A percentile compares a stretch with the other conserved stretches of the same genome.
These are phyloP conservation scores for Anorthoa munda DNA, from an alignment of 2,888 invertebrate species.

Conservation along the genomic window DNA sequence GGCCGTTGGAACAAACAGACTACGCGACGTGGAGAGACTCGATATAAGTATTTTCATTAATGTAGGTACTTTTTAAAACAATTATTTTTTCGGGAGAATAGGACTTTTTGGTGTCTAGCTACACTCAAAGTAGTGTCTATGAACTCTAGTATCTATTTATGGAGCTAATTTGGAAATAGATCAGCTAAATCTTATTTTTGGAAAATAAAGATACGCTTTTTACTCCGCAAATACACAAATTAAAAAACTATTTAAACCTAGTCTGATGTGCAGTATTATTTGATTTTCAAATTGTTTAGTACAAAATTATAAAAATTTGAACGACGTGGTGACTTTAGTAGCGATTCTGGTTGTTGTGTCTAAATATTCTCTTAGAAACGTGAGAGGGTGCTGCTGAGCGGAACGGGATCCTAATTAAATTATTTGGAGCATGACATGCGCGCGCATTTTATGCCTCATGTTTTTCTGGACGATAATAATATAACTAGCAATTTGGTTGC, in stretches of 20 bases:
- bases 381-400: slow-evolving; percentile 81
- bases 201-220: too few relatives aligned
- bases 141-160: too few relatives aligned
- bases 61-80: too few relatives aligned
- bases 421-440: slow-evolving; percentile 86
- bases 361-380: slow-evolving; percentile 84
- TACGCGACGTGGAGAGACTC: too few relatives aligned
- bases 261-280: background rate
- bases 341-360: slow-evolving; percentile 41
- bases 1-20: background rate
- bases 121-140: too few relatives aligned
- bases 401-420: slow-evolving; percentile 90
- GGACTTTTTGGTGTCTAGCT: too few relatives aligned
- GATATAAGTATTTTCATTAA: too few relatives aligned
- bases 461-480: slow-evolving; percentile 77
- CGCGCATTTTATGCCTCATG: slow-evolving; percentile 77
- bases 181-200: too few relatives aligned
- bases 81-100: too few relatives aligned
- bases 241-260: background rate
- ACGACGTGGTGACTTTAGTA: slow-evolving; percentile 52
- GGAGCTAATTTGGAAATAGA: too few relatives aligned
- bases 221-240: too few relatives aligned
- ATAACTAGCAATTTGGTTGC: slow-evolving; percentile 73
- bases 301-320: slow-evolving; percentile 21
- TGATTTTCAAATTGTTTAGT: slow-evolving; percentile 24